A percentile compares a stretch with the other conserved stretches of the same genome.
Evolutionary conservation across 2,888 invertebrate species (phyloP).

Genomic region (Ischnus inquisitorius): DNA sequence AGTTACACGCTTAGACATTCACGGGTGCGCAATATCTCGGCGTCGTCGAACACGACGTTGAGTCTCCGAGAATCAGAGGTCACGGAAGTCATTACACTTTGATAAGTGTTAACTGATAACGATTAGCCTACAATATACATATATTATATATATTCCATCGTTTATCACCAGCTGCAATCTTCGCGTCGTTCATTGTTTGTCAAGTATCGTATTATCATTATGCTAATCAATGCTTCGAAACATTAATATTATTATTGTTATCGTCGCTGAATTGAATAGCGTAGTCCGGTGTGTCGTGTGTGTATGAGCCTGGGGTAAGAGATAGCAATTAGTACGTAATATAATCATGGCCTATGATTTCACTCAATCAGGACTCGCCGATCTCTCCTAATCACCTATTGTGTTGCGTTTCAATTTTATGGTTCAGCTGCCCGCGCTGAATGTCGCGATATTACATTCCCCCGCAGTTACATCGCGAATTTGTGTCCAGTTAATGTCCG

Average conservation of each 20-base stretch:
- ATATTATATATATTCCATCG: background rate
- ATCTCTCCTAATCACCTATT: conserved; percentile 19
- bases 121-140: background rate
- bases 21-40: background rate
- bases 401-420: background rate
- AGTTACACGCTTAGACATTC: background rate
- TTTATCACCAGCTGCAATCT: conserved; percentile 30
- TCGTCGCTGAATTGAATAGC: background rate
- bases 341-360: conserved; percentile 10
- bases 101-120: conserved; percentile 19
- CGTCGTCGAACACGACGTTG: background rate
- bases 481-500: background rate
- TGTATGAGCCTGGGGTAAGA: background rate
- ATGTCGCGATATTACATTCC: background rate
- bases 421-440: background rate
- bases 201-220: background rate
- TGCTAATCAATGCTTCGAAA: conserved; percentile 11
- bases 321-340: background rate
- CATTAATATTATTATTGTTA: background rate
- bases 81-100: conserved; percentile 16
- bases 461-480: background rate
- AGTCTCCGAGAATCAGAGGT: background rate
- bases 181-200: background rate
- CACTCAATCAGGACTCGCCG: background rate
- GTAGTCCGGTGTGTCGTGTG: background rate